phyloP scores from a whole-genome alignment of 2,113 vertebrate genomes.

The Sphyrna mokarran region DNA sequence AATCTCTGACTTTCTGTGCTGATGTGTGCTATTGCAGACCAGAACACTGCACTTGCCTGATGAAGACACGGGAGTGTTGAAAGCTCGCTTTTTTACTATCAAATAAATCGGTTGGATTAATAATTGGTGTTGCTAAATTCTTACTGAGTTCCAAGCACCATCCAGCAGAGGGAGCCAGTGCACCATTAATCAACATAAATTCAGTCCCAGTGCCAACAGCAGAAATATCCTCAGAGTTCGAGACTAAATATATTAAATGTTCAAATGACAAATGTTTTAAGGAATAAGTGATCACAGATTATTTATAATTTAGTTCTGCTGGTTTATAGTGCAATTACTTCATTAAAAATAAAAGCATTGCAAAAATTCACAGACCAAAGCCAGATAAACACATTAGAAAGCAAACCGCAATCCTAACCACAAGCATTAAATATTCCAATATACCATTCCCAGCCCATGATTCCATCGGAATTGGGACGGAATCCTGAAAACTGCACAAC shows the following conservation, averaged over 20 bases:
- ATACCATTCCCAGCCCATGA: background rate
- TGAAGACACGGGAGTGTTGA: no score
- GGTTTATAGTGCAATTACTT: background rate
- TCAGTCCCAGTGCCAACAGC: background rate
- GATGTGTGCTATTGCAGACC: no score
- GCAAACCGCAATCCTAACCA: background rate
- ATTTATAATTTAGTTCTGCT: slow-evolving; percentile 5
- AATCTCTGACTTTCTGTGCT: no score
- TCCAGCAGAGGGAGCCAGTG: background rate
- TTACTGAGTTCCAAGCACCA: no score
- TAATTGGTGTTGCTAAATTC: no score
- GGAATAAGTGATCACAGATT: background rate
- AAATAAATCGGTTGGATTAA: no score
- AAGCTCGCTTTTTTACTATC: no score
- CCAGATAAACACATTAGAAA: background rate
- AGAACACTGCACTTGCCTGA: no score
- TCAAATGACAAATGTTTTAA: background rate
- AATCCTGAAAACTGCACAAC: background rate
- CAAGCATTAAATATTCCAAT: slow-evolving; percentile 30
- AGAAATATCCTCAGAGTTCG: background rate
- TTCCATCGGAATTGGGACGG: background rate
- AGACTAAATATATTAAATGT: background rate
- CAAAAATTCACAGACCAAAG: background rate
- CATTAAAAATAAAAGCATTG: slow-evolving; percentile 19
- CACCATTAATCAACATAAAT: background rate